Evolutionary conservation across 2,888 invertebrate species (phyloP), one percentile per base, ranked within the genome.

Genomic region (Tetragonula carbonaria): DNA sequence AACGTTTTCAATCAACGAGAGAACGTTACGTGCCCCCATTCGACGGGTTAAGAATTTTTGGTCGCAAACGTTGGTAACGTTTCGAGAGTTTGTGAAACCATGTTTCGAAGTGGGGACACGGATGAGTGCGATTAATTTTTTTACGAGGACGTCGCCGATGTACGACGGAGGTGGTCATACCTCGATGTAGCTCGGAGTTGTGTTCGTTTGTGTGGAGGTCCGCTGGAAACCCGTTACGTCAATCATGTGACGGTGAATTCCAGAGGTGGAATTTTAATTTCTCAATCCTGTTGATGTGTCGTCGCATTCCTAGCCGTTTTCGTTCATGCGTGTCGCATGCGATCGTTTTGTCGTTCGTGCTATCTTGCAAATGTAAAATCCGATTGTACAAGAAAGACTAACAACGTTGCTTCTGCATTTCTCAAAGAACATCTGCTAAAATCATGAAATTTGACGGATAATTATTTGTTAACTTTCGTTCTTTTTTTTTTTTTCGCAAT

Each of bases 251-350:
- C 77, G 79, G 83, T 45, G 76, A 85, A 88, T 87, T 86, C 90
- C 89, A 80, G 70, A 80, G 80, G 78, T 80, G 88, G 90, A 87
- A 89, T 90, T 90, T 90, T 83, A 90, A 90, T 90, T 90, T 90
- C 90, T 86, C 85, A 87, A 90, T 86, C 89, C 80, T 85, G 82
- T 86, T 86, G 79, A 88, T 80, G 89, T 81, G 71, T 71, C 87
- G 78, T 74, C 77, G 84, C 89, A 86, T 88, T 86, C 86, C 78
- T 70, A 14, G 23, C 67, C 74, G 84, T 66, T 45, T 77, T 77
- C 45, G 50, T 76, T 81, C 78, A 28, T 76, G 78, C 68, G 16
- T 63, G 67, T 57, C 62, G 75, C 50, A 57, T 45, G 66, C 51
- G 57, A 78, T 80, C 65, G 73, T 62, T 85, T 78, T 13, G 0